phyloP scores from a whole-genome alignment of 92 coral and sea anemone genomes.

The Epizoanthus rinbou region DNA sequence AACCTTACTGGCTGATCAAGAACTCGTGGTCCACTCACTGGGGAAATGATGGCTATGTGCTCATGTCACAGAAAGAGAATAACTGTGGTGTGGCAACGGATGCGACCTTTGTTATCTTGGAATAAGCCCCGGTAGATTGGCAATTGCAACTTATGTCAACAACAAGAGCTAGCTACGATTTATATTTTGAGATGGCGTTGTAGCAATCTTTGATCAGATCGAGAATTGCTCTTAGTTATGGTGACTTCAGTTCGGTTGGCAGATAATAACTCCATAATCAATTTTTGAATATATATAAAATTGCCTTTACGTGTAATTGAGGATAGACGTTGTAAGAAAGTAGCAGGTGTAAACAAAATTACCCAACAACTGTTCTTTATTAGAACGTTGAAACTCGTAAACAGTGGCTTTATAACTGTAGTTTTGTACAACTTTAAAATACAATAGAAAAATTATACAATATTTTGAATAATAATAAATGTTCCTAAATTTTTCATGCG shows the following conservation, averaged over 20 bases:
- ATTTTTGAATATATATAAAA: too few species aligned
- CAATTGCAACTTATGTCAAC: too few species aligned
- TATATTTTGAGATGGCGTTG: too few species aligned
- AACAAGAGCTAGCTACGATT: too few species aligned
- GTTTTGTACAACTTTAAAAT: neutral
- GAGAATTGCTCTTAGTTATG: too few species aligned
- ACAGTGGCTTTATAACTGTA: neutral
- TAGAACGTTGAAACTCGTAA: neutral
- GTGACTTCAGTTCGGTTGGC: too few species aligned
- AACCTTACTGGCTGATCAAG: constrained; percentile 92
- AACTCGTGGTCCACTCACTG: constrained; percentile 99
- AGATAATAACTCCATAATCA: too few species aligned
- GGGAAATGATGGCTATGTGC: constrained; percentile 94
- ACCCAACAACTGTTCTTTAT: neutral
- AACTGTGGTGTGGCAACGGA: constrained; percentile 98
- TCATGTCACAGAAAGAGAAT: constrained; percentile 95
- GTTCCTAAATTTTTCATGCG: neutral
- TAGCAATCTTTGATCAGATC: too few species aligned
- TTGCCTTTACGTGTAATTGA: too few species aligned
- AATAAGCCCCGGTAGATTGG: constrained; percentile 14
- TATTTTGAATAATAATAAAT: neutral
- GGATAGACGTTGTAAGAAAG: too few species aligned
- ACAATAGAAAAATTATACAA: neutral
- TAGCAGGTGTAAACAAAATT: too few species aligned
- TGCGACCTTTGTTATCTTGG: constrained; percentile 87